phyloP scores from a whole-genome alignment of 2,113 vertebrate genomes.

The Chloroceryle aenea region DNA sequence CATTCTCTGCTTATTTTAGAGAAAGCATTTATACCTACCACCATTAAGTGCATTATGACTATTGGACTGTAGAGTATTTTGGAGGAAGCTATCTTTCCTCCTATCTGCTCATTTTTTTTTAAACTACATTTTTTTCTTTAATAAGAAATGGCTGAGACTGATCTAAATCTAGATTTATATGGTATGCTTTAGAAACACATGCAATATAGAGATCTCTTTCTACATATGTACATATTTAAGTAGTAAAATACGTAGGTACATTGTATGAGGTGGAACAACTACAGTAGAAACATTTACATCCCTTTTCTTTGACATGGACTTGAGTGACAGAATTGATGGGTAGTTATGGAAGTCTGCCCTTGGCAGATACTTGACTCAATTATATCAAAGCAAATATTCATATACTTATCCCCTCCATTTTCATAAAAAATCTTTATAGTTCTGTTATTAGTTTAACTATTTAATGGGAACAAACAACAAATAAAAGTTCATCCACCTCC shows the following conservation, averaged over 20 bases:
- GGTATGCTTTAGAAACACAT: neutral
- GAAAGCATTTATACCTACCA: neutral
- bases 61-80: neutral
- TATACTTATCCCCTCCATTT: neutral
- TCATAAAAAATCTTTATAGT: neutral
- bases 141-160: neutral
- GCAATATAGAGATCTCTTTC: neutral
- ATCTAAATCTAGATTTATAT: neutral
- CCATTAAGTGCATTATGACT: neutral
- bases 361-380: neutral
- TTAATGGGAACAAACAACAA: neutral
- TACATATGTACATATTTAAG: neutral
- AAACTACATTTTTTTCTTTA: neutral
- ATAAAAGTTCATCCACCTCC: neutral
- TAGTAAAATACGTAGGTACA: neutral
- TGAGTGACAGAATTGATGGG: neutral
- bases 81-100: neutral
- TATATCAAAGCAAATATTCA: neutral
- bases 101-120: neutral
- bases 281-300: neutral
- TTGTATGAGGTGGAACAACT: neutral
- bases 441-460: neutral
- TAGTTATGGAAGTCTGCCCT: neutral
- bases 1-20: neutral
- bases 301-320: neutral